Evolutionary conservation across 2,113 vertebrate genomes (phyloP).

Genomic region (Cyprinodon brontotheroides): DNA sequence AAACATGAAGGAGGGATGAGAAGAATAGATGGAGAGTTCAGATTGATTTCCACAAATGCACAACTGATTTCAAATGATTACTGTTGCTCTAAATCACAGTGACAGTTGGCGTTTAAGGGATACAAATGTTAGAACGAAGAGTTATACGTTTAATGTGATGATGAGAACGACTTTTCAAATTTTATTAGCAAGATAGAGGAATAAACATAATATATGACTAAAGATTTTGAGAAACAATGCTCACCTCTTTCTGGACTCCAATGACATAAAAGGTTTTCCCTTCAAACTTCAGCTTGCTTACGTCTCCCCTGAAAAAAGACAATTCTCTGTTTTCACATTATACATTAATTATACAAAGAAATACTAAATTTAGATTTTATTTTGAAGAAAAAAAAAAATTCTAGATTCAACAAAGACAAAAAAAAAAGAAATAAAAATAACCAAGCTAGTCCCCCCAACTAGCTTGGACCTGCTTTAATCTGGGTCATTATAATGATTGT

Average conservation of each 20-base stretch:
- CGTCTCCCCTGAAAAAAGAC: constrained; percentile 85
- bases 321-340: not conserved
- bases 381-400: too few species aligned
- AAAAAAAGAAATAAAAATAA: too few species aligned
- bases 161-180: constrained; percentile 5
- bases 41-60: constrained; percentile 12
- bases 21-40: constrained; percentile 16
- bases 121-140: constrained; percentile 14
- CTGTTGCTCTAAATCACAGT: constrained; percentile 12
- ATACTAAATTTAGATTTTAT: not conserved
- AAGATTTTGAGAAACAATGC: constrained; percentile 30
- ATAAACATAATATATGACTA: constrained; percentile 1
- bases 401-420: too few species aligned
- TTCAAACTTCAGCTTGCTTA: constrained; percentile 97
- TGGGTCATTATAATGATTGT: too few species aligned
- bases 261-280: constrained; percentile 98
- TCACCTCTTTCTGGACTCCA: constrained; percentile 94
- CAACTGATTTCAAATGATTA: constrained; percentile 13
- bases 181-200: constrained; percentile 25
- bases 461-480: too few species aligned
- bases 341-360: not conserved
- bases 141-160: constrained; percentile 25
- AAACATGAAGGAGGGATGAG: constrained; percentile 1
- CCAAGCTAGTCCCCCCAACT: too few species aligned
- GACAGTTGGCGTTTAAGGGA: constrained; percentile 1